These are phyloP conservation scores for Phataginus tricuspis DNA, from an alignment of 2,797 vertebrate genomes.

Conservation along the genomic window DNA sequence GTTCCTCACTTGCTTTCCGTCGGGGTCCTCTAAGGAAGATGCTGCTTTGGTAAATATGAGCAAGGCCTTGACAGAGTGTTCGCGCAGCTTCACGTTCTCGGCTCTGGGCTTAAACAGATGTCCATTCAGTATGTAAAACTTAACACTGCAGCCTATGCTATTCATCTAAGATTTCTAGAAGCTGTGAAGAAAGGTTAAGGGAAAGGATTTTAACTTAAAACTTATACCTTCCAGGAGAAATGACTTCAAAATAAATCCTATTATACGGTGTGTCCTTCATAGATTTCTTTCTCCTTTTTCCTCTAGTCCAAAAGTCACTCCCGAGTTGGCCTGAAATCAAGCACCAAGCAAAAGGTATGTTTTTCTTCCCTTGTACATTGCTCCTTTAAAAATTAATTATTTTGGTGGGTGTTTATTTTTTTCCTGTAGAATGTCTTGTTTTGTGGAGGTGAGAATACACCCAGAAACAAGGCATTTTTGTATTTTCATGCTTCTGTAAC, in stretches of 20 bases:
- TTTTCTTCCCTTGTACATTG: background rate
- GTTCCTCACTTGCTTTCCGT: background rate
- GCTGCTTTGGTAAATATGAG: constrained; percentile 15
- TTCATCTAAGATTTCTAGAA: background rate
- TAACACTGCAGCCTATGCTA: background rate
- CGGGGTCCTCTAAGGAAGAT: background rate
- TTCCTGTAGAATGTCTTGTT: background rate
- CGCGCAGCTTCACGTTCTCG: background rate
- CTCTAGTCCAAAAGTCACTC: constrained; percentile 74
- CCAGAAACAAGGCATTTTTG: constrained; percentile 5
- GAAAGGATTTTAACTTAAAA: constrained; percentile 45
- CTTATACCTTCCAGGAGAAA: background rate
- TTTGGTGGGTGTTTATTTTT: background rate
- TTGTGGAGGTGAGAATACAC: background rate
- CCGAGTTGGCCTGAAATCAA: constrained; percentile 69
- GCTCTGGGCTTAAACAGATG: background rate
- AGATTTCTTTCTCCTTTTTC: constrained; percentile 66
- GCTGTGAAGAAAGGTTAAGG: background rate
- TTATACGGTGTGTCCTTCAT: constrained; percentile 25
- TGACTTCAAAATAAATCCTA: background rate
- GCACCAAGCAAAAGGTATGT: constrained; percentile 75
- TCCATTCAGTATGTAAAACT: background rate
- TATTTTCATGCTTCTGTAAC: background rate
- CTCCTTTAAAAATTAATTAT: constrained; percentile 27
- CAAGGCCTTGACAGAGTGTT: background rate